phyloP scores from a whole-genome alignment of 2,888 invertebrate species.

The Tenthredo distinguenda region DNA sequence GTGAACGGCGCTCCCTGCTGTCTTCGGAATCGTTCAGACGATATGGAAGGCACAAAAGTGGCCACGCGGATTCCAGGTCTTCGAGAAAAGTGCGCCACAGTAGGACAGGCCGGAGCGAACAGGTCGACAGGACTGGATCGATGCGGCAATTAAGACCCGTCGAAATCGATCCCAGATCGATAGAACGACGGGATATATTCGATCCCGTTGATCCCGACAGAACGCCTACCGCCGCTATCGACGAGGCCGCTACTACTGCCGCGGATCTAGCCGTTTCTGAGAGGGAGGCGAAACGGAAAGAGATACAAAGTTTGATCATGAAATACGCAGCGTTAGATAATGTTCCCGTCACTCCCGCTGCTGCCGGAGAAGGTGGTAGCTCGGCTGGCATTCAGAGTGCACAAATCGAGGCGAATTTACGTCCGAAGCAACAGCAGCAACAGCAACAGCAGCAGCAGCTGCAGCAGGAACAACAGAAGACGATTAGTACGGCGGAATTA shows the following conservation, averaged over 20 bases:
- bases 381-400: conserved; percentile 63
- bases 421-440: conserved; percentile 55
- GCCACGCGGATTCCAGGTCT: conserved; percentile 69
- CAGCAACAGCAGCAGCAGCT: conserved; percentile 54
- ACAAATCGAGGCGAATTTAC: conserved; percentile 6
- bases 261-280: conserved; percentile 84
- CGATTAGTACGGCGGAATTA: conserved; percentile 68
- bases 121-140: conserved; percentile 78
- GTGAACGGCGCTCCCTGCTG: conserved; percentile 82
- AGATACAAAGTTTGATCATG: conserved; percentile 89
- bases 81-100: conserved; percentile 78
- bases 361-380: conserved; percentile 76
- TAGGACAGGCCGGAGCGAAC: conserved; percentile 84
- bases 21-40: conserved; percentile 66
- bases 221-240: conserved; percentile 77
- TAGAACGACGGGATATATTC: conserved; percentile 55
- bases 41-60: conserved; percentile 78
- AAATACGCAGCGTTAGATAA: conserved; percentile 91
- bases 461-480: conserved; percentile 55
- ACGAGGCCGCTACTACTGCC: conserved; percentile 78
- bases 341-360: conserved; percentile 65
- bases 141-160: conserved; percentile 79
- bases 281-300: conserved; percentile 89
- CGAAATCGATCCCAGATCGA: conserved; percentile 76
- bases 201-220: conserved; percentile 74